Evolutionary conservation across 2,888 invertebrate genomes (phyloP).

Genomic region (Enchytraeus crypticus): DNA sequence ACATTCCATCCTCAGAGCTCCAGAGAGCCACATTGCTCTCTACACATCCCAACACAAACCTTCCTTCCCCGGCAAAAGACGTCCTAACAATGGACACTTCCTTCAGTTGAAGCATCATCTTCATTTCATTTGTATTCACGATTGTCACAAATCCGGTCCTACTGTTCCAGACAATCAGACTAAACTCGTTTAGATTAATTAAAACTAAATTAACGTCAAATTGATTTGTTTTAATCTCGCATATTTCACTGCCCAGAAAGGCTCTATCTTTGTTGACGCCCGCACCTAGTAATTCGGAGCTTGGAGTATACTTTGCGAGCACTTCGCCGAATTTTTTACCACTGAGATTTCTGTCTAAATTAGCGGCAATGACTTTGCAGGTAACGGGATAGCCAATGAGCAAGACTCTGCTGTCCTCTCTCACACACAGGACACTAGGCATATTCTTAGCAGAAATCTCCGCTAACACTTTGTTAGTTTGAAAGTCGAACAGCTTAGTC

Average conservation of each 20-base stretch:
- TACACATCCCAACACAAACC: conserved; percentile 18
- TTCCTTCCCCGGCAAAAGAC: conserved; percentile 20
- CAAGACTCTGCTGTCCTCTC: conserved; percentile 25
- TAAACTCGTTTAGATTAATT: conserved; percentile 21
- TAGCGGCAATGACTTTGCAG: conserved; percentile 27
- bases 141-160: conserved; percentile 8
- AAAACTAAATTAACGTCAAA: conserved; percentile 13
- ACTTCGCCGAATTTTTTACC: conserved; percentile 16
- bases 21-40: conserved; percentile 21
- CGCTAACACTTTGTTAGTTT: conserved; percentile 7
- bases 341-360: conserved; percentile 13
- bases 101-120: not conserved
- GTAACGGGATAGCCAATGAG: conserved; percentile 30
- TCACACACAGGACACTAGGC: conserved; percentile 27
- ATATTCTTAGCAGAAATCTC: conserved; percentile 16
- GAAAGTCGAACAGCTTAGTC: conserved; percentile 22
- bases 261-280: conserved; percentile 9
- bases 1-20: conserved; percentile 14
- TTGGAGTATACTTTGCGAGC: conserved; percentile 16
- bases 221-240: conserved; percentile 17
- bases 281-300: conserved; percentile 1
- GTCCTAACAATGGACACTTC: conserved; percentile 15
- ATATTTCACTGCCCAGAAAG: conserved; percentile 16
- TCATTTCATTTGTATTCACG: conserved; percentile 16
- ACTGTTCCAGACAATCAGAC: conserved; percentile 20